These are phyloP conservation scores for Hermetia illucens DNA, from an alignment of 1,140 invertebrate genomes.

Conservation along the genomic window DNA sequence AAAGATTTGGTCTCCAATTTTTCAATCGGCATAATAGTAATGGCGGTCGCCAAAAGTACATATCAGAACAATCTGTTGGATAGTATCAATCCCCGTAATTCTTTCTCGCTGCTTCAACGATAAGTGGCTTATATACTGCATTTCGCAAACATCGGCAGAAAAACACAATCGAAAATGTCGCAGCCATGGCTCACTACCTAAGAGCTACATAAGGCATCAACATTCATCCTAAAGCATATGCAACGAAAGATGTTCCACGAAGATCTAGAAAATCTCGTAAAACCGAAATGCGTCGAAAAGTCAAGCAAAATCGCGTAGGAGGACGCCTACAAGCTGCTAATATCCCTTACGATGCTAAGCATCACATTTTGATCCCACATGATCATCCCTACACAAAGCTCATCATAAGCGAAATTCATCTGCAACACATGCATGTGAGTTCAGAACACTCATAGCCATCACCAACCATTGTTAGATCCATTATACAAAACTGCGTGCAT, in stretches of 20 bases:
- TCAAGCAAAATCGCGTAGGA: slow-evolving; percentile 16
- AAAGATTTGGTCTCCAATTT: no score
- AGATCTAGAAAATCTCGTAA: background rate
- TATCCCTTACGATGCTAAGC: slow-evolving; percentile 16
- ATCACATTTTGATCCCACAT: slow-evolving; percentile 23
- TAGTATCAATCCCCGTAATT: no score
- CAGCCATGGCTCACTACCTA: background rate
- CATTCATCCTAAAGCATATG: background rate
- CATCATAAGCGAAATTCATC: slow-evolving; percentile 15
- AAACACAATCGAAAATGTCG: no score
- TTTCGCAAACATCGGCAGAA: slow-evolving; percentile 6
- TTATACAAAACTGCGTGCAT: no score
- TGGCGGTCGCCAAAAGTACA: no score
- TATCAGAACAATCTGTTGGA: no score
- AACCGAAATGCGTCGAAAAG: background rate
- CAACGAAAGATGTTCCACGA: background rate
- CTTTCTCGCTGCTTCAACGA: no score
- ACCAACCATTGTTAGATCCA: no score
- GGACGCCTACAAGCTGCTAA: slow-evolving; percentile 18
- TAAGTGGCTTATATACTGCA: no score
- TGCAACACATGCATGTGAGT: slow-evolving; percentile 5
- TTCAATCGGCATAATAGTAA: no score
- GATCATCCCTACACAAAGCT: slow-evolving; percentile 12
- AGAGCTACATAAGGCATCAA: background rate
- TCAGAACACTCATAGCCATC: no score